These are phyloP conservation scores for Leptinotarsa defecta DNA, from an alignment of 1,140 invertebrate genomes.

Conservation along the genomic window DNA sequence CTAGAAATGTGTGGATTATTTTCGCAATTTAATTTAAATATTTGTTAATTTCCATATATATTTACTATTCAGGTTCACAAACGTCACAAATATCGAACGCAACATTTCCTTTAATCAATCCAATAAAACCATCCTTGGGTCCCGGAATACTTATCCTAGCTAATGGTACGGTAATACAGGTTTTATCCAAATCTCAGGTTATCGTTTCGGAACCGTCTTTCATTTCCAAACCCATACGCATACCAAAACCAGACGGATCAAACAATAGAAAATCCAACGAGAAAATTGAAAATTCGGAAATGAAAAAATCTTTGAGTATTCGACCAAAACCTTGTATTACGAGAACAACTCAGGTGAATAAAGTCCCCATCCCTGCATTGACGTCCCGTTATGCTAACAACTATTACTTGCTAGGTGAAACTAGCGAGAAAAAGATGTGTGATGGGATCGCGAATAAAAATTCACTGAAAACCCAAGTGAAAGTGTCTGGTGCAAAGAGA, in stretches of 20 bases:
- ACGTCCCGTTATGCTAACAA: slow-evolving; percentile 53
- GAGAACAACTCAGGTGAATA: slow-evolving; percentile 71
- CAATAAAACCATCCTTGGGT: slow-evolving; percentile 34
- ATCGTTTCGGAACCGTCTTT: slow-evolving; percentile 9
- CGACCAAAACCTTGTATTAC: slow-evolving; percentile 51
- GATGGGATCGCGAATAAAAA: slow-evolving; percentile 29
- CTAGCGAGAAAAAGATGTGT: slow-evolving; percentile 9
- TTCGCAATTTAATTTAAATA: too few species aligned
- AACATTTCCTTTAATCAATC: slow-evolving; percentile 37
- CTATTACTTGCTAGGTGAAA: slow-evolving; percentile 26
- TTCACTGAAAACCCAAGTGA: neutral
- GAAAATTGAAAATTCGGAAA: neutral
- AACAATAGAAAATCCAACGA: slow-evolving; percentile 19
- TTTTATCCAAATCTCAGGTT: slow-evolving; percentile 41
- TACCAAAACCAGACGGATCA: slow-evolving; percentile 33
- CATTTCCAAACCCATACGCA: slow-evolving; percentile 29
- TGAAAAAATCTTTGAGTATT: neutral
- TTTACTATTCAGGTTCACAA: neutral
- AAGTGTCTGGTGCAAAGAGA: neutral
- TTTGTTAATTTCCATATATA: neutral
- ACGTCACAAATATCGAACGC: slow-evolving; percentile 10
- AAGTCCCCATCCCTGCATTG: slow-evolving; percentile 72
- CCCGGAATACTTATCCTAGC: slow-evolving; percentile 50
- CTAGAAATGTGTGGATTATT: too few species aligned
- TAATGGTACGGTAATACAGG: slow-evolving; percentile 47